Percentiles rank a stretch among this genome's conserved stretches.
phyloP scores from a whole-genome alignment of 2,888 invertebrate species.

The Agrenia bidenticulata region DNA sequence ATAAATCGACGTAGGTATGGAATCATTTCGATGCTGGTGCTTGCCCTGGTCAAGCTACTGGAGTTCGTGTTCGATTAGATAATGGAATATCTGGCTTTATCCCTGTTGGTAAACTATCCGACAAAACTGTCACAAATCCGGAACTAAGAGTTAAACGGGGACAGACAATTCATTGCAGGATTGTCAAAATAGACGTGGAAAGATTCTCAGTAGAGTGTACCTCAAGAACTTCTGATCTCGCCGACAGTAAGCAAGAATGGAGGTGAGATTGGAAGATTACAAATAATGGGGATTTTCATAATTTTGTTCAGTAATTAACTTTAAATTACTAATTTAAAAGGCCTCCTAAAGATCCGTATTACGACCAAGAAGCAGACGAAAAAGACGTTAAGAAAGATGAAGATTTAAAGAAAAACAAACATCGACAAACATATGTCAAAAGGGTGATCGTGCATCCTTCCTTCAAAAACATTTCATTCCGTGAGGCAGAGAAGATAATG shows the following conservation, averaged over 20 bases:
- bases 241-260: slow-evolving; percentile 89
- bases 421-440: slow-evolving; percentile 76
- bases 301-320: too few species aligned
- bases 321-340: slow-evolving; percentile 57
- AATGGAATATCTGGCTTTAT: slow-evolving; percentile 92
- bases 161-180: slow-evolving; percentile 80
- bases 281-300: too few species aligned
- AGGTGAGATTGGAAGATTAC: slow-evolving; percentile 63
- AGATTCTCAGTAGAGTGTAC: slow-evolving; percentile 91
- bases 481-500: slow-evolving; percentile 89
- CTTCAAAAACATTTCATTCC: slow-evolving; percentile 93
- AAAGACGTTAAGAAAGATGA: slow-evolving; percentile 75
- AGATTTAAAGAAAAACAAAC: slow-evolving; percentile 78
- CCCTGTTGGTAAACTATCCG: slow-evolving; percentile 85
- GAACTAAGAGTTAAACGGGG: slow-evolving; percentile 84
- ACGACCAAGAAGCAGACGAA: slow-evolving; percentile 82
- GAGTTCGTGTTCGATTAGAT: slow-evolving; percentile 84
- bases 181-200: slow-evolving; percentile 95
- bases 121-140: slow-evolving; percentile 89
- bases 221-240: slow-evolving; percentile 85
- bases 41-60: slow-evolving; percentile 94
- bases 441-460: slow-evolving; percentile 96
- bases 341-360: slow-evolving; percentile 83
- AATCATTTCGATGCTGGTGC: slow-evolving; percentile 95
- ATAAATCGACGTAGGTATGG: slow-evolving; percentile 69